Evolutionary conservation across 2,888 invertebrate species (phyloP), one percentile per base, ranked within the genome.

Genomic region (Dromius quadrimaculatus): DNA sequence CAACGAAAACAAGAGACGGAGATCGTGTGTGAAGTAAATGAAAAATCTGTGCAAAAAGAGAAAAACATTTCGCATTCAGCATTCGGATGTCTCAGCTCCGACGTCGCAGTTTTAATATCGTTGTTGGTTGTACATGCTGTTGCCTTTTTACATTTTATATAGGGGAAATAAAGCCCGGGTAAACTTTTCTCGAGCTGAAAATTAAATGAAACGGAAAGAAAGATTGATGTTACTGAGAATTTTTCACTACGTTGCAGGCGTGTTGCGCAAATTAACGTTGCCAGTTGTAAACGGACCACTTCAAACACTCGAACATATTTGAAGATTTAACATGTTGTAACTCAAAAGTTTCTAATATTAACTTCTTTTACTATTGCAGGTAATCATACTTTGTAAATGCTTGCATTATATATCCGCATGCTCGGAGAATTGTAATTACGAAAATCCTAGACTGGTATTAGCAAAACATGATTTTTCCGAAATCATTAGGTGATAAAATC

Each of bases 101-200:
- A 22, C 23, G 57, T 9, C 17, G 23, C 38, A 68, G 68, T 68
- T 68, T 68, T 68, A 68, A 68, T 68, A 68, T 68, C 68, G 59
- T 41, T 43, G 57, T 68, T 68, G 68, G 47, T 50, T 32, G 47
- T 64, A 34, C 47, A 32, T 34, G 41, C 22, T 62, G 62, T 41
- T 65, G 68, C 68, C 59, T 68, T 68, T 68, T 66, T 66, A 66
- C 66, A 66, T 66, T 66, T 66, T 66, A 36, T 66, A 66, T 68
- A 68, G 68, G 59, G 57, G 59, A 45, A 68, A 62, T 59, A 59
- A 36, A 41, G 62, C 38, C 38, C 38, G 62, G 22, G 62, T 41
- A 62, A 59, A 68, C 59, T 68, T 68, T 68, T 68, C 59, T 68
- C 57, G 34, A 59, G 68, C 59, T 68, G 68, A 68, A 68, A 68